Conservation (phyloP, 2,113 vertebrate genomes). For the Stercorarius parasiticus region DNA sequence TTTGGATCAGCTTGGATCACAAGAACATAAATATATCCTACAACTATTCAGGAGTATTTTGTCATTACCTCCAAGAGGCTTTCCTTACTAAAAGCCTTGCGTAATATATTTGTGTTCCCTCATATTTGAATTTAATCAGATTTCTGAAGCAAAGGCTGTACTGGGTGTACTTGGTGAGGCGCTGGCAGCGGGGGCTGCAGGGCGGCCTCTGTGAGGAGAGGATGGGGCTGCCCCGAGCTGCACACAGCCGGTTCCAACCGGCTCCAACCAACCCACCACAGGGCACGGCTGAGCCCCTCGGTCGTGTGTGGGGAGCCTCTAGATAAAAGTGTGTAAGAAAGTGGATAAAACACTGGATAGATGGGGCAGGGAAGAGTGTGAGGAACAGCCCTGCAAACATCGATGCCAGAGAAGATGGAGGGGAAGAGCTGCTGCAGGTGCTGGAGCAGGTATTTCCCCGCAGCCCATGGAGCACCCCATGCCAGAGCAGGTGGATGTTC, state of each 20-base stretch:
- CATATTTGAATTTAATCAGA: not conserved
- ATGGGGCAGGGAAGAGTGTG: not conserved
- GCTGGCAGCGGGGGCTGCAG: not conserved
- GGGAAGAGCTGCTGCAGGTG: not conserved
- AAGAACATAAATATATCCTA: not conserved
- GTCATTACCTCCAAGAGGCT: not conserved
- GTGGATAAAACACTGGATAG: not conserved
- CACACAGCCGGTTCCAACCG: not conserved
- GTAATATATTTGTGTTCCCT: not conserved
- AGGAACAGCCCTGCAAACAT: not conserved
- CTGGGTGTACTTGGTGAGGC: not conserved
- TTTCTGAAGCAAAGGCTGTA: fast-evolving
- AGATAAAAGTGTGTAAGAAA: not conserved
- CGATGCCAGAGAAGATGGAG: not conserved
- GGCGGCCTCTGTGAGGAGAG: too few species aligned
- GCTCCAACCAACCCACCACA: fast-evolving
- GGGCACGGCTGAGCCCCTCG: not conserved
- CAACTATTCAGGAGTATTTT: not conserved
- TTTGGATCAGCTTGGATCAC: not conserved
- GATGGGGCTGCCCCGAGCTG: fast-evolving
- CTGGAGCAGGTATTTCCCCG: not conserved
- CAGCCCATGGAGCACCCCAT: fast-evolving
- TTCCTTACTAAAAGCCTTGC: not conserved
- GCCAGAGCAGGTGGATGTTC: not conserved
- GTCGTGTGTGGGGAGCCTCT: not conserved